Evolutionary conservation across 30 jellyfish, hydroid and myxozoan genomes (phyloP), one percentile per base, ranked within the genome.

Genomic region (Hydra vulgaris): DNA sequence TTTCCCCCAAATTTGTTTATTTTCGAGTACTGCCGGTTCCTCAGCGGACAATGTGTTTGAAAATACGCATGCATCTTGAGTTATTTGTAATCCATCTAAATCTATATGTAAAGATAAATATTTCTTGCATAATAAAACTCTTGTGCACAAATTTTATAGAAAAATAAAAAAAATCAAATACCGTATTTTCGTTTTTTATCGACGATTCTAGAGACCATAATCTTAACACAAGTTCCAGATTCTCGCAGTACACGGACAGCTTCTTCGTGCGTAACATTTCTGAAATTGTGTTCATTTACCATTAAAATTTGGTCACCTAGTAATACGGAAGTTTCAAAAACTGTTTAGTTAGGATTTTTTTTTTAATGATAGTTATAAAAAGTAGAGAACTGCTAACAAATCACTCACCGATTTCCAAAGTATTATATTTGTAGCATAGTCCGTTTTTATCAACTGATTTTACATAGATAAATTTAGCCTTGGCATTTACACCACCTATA

Each of bases 291-390:
- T 16, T 74, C 87, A 27, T 80, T 80, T 8, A 80, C 22, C 83
- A 80, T 61, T 12, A 80, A 7, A 15, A 80, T 70, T 69, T 80
- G 87, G 73, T 80, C 87, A 19, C 87, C 87, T 80, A 18, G 22
- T 8, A 27, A 54, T 53, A 68, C 15, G 61, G n/a, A n/a, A n/a
- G n/a, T n/a, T n/a, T n/a, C n/a, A n/a, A n/a, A n/a, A n/a, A n/a
- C n/a, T n/a, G n/a, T n/a, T n/a, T n/a, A n/a, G n/a, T n/a, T n/a
- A n/a, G n/a, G n/a, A n/a, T n/a, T n/a, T n/a, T n/a, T n/a, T n/a
- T n/a, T n/a, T n/a, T n/a, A n/a, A n/a, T n/a, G n/a, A n/a, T n/a
- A n/a, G n/a, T n/a, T n/a, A n/a, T n/a, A n/a, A n/a, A n/a, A 40
- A 40, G 5, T 40, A 12, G 12, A 40, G 5, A 40, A 3, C 5